Base-by-base conservation (phyloP, 1,140 invertebrate species). In the Zaprionus ornatus region DNA sequence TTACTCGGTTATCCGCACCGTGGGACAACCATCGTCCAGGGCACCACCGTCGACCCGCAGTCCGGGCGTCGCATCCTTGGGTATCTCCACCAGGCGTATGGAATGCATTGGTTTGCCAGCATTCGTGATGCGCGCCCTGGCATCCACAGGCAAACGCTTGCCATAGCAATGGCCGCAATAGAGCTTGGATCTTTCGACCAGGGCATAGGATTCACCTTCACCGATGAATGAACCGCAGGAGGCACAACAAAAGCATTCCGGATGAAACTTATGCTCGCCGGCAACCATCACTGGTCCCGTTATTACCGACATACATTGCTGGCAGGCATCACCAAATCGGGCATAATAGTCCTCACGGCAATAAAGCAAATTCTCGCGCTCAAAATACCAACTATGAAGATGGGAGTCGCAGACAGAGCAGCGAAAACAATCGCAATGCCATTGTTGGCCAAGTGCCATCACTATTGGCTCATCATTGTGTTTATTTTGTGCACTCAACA, bases 261-360 rank as follows among this genome's bases (percentile, higher is more conserved):
- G 97, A 93, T 99, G 98, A 93, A 98, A 99, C 92, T 97, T 97
- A 93, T 98, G 97, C 91, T 98, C 97, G 19, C 98, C 98, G 17
- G 97, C 98, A 73, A 98, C 95, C 98, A 99, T 98, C 54, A 98
- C 97, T 27, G 98, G 98, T 0, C 98, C 98, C 0, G 97, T 97
- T 82, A 98, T 98, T 63, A 96, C 95, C 92, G 97, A 95, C 62
- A 94, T 94, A 93, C 98, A 99, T 79, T 97, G 95, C 91, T 98
- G 97, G 84, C 98, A 99, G 19, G 95, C 95, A 92, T 98, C 96
- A 1, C 97, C 97, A 92, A 96, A 98, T n/a, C 96, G 95, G 6
- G 95, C 93, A 95, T 97, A 98, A 91, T 98, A 99, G 92, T 99
- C 97, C 79, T 96, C 94, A 90, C 97, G 97, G 85, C 98, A 99